These are phyloP conservation scores for Acronicta alni DNA, from an alignment of 2,888 invertebrate species.

Conservation along the genomic window DNA sequence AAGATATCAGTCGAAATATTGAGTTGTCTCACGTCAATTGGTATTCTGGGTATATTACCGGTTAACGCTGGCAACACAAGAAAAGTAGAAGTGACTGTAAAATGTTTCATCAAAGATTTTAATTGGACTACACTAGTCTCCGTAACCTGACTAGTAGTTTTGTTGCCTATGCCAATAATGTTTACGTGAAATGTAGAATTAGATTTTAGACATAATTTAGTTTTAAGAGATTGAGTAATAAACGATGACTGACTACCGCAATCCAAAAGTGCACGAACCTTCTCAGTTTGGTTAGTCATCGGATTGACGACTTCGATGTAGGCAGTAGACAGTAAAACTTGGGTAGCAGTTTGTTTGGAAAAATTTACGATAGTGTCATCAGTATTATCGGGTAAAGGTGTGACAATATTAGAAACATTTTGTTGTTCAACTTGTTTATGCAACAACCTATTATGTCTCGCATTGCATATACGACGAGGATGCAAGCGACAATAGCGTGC, in stretches of 20 bases:
- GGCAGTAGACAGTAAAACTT: constrained; percentile 4
- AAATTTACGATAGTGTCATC: constrained; percentile 1
- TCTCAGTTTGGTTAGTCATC: neutral
- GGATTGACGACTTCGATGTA: constrained; percentile 1
- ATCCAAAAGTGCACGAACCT: constrained; percentile 1
- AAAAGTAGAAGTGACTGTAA: neutral
- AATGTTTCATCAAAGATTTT: too few species aligned
- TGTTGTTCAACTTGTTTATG: neutral
- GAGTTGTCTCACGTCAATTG: neutral
- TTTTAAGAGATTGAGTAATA: constrained; percentile 1
- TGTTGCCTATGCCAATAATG: too few species aligned
- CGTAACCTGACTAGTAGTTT: too few species aligned
- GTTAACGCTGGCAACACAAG: constrained; percentile 5
- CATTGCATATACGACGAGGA: neutral
- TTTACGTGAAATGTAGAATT: neutral
- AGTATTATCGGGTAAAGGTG: neutral
- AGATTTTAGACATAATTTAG: neutral
- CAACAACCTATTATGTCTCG: neutral
- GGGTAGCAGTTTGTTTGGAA: neutral
- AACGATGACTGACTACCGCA: too few species aligned
- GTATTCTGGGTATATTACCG: constrained; percentile 3
- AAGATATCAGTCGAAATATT: constrained; percentile 4
- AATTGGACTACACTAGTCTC: too few species aligned
- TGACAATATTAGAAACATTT: neutral
- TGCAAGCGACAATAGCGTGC: neutral